These are phyloP conservation scores for Aegithalos caudatus DNA, from an alignment of 2,113 vertebrate genomes.

Conservation along the genomic window DNA sequence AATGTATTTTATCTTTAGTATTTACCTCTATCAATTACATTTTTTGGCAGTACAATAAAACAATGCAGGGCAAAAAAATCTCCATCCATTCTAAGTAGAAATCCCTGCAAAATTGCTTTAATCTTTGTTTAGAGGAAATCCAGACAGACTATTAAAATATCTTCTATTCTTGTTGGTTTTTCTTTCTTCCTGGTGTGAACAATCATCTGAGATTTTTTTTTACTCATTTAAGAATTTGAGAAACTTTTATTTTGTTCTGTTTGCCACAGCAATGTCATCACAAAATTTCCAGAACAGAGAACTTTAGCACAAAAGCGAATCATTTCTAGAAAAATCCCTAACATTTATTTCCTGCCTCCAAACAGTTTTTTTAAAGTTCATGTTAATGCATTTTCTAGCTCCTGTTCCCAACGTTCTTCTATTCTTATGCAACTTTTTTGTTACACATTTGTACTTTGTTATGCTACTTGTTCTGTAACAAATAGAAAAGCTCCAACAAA, in stretches of 20 bases:
- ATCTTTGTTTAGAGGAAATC: constrained; percentile 59
- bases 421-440: not conserved
- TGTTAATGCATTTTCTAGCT: not conserved
- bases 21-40: constrained; percentile 1
- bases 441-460: not conserved
- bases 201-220: not conserved
- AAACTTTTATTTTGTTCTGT: constrained; percentile 18
- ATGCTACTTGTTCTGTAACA: not conserved
- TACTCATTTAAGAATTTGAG: constrained; percentile 27
- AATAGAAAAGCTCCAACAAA: not conserved
- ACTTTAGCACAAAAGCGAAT: not conserved
- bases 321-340: not conserved
- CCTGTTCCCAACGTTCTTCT: not conserved
- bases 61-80: not conserved
- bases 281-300: not conserved
- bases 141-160: constrained; percentile 3
- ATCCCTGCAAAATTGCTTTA: constrained; percentile 38
- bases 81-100: not conserved
- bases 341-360: not conserved
- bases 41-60: constrained; percentile 53
- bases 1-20: constrained; percentile 25
- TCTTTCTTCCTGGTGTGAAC: not conserved
- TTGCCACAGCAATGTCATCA: not conserved
- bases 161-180: not conserved
- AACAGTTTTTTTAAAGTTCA: not conserved